A percentile compares a stretch with the other conserved stretches of the same genome.
phyloP scores from a whole-genome alignment of 2,888 invertebrate species.

The Dasypolia templi region DNA sequence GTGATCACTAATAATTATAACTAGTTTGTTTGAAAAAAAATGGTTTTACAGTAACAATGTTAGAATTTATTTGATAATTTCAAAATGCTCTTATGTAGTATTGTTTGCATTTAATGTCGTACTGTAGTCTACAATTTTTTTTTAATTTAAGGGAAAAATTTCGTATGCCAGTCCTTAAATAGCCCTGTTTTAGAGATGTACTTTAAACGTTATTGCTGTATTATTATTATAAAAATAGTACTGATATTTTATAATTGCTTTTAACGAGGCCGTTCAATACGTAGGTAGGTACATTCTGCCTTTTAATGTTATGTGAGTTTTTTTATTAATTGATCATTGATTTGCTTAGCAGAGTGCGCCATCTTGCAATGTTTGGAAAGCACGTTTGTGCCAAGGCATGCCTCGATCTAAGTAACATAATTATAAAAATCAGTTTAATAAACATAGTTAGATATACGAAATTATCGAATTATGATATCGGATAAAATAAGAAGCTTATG shows the following conservation, averaged over 20 bases:
- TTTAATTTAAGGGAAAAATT: background rate
- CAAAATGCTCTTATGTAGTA: background rate
- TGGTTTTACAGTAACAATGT: no score
- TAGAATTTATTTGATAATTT: background rate
- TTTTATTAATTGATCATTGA: no score
- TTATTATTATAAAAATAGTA: slow-evolving; percentile 35
- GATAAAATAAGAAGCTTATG: slow-evolving; percentile 71
- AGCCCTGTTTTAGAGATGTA: slow-evolving; percentile 30
- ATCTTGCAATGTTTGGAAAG: background rate
- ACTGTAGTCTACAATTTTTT: background rate
- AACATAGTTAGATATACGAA: slow-evolving; percentile 60
- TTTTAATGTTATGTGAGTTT: background rate
- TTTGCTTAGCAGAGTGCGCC: background rate
- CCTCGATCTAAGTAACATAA: slow-evolving; percentile 28
- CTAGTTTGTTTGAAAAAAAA: background rate
- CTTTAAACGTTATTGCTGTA: slow-evolving; percentile 46
- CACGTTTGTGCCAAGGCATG: slow-evolving; percentile 4
- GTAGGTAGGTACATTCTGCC: background rate
- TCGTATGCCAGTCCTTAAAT: background rate
- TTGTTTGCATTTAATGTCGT: background rate
- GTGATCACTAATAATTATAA: background rate
- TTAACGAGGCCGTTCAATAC: slow-evolving; percentile 2
- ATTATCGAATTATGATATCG: slow-evolving; percentile 72
- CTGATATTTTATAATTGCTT: slow-evolving; percentile 38
- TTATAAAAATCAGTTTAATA: slow-evolving; percentile 46